Conservation (phyloP, 2,888 invertebrate genomes). For the Liposcelis brunnea region DNA sequence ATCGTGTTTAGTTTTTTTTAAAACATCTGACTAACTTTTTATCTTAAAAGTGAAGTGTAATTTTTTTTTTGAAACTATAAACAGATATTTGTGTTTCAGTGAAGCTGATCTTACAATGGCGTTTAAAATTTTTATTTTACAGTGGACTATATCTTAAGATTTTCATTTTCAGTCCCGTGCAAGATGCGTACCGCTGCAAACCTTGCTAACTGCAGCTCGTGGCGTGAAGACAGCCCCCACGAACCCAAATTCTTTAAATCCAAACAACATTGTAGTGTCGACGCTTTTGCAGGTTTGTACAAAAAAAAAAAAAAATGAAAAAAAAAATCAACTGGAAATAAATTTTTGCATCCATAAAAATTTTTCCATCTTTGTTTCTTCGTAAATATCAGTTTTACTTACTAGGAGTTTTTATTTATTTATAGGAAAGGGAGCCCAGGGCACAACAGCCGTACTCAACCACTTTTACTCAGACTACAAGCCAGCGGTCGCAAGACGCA, state of each 20-base stretch:
- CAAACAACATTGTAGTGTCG: not conserved
- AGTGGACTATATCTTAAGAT: conserved; percentile 9
- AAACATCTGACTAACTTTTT: too few relatives aligned
- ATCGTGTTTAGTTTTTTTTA: too few relatives aligned
- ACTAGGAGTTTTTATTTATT: not conserved
- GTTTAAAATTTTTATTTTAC: not conserved
- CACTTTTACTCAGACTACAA: too few relatives aligned
- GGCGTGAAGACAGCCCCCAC: conserved; percentile 26
- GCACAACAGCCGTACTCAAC: too few relatives aligned
- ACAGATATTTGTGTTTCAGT: too few relatives aligned
- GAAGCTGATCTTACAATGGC: not conserved
- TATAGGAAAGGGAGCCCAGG: conserved; percentile 4
- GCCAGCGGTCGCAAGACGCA: too few relatives aligned
- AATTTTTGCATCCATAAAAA: too few relatives aligned
- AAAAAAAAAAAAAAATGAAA: not conserved
- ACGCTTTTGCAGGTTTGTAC: conserved; percentile 5
- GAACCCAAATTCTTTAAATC: not conserved
- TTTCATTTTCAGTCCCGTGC: conserved; percentile 22
- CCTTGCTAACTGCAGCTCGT: conserved; percentile 27
- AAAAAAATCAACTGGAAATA: not conserved
- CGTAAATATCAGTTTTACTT: too few relatives aligned
- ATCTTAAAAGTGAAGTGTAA: too few relatives aligned
- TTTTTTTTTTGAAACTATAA: too few relatives aligned
- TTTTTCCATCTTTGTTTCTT: too few relatives aligned
- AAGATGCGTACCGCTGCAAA: conserved; percentile 24